phyloP scores from a whole-genome alignment of 1,140 invertebrate genomes.

The Delia radicum region DNA sequence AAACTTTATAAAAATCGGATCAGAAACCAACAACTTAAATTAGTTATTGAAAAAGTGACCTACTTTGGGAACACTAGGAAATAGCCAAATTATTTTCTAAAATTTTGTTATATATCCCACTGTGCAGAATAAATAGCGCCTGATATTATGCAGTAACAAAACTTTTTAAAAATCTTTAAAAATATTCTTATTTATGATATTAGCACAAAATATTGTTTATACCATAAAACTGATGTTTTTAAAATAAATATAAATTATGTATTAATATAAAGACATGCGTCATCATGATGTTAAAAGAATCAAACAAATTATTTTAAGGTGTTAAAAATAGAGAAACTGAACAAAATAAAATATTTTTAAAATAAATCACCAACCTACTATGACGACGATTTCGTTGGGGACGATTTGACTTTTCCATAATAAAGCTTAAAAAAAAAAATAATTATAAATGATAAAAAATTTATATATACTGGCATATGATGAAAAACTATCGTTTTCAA shows the following conservation, averaged over 20 bases:
- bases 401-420: constrained; percentile 41
- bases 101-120: no score
- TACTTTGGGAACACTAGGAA: no score
- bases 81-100: no score
- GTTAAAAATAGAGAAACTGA: not conserved
- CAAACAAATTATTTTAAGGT: not conserved
- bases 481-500: no score
- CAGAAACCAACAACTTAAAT: no score
- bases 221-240: not conserved
- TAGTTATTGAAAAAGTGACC: no score
- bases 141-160: not conserved
- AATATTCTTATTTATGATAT: no score
- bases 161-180: no score
- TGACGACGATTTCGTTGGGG: constrained; percentile 62
- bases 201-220: no score
- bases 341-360: not conserved
- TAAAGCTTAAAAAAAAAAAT: constrained; percentile 16
- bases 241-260: not conserved
- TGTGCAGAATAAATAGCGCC: not conserved
- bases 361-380: constrained; percentile 55
- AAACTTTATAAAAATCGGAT: no score
- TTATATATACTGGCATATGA: no score
- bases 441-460: not conserved
- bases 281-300: not conserved
- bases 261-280: not conserved